A percentile compares a stretch with the other conserved stretches of the same genome.
These are phyloP conservation scores for Mormoops blainvillei DNA, from an alignment of 2,113 vertebrate species.

Conservation along the genomic window DNA sequence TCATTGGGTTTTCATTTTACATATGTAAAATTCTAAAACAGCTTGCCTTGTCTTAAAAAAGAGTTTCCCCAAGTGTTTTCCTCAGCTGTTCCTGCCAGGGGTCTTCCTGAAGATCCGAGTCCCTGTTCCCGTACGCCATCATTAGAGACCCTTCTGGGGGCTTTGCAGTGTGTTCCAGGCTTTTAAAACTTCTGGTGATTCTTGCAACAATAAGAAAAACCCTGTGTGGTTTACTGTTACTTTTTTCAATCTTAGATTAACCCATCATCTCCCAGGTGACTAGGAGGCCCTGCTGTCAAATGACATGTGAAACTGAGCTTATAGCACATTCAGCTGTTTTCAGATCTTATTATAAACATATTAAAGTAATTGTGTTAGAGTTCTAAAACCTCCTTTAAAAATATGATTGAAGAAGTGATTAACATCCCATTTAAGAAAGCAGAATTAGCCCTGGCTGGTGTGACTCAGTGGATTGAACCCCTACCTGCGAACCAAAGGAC, in stretches of 20 bases:
- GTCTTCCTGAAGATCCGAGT: neutral
- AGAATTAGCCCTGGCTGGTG: no score
- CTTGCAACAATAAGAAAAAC: neutral
- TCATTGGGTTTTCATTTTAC: neutral
- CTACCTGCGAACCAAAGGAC: no score
- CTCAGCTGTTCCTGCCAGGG: neutral
- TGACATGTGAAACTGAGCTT: neutral
- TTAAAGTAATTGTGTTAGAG: neutral
- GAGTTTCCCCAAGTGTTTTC: neutral
- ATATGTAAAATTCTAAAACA: neutral
- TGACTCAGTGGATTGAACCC: no score
- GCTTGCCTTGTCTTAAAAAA: neutral
- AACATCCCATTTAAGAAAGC: slow-evolving; percentile 4
- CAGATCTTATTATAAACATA: neutral
- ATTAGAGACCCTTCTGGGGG: neutral
- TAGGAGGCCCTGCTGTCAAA: neutral
- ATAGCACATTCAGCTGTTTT: neutral
- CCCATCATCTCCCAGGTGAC: neutral
- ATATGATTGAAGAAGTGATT: neutral
- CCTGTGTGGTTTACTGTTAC: neutral
- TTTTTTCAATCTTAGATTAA: neutral
- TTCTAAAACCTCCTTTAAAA: slow-evolving; percentile 26
- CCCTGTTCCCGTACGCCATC: neutral
- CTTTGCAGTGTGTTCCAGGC: neutral
- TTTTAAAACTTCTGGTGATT: neutral